A percentile compares a stretch with the other conserved stretches of the same genome.
phyloP scores from a whole-genome alignment of 2,797 vertebrate genomes.

The Macrochelys suwanniensis region DNA sequence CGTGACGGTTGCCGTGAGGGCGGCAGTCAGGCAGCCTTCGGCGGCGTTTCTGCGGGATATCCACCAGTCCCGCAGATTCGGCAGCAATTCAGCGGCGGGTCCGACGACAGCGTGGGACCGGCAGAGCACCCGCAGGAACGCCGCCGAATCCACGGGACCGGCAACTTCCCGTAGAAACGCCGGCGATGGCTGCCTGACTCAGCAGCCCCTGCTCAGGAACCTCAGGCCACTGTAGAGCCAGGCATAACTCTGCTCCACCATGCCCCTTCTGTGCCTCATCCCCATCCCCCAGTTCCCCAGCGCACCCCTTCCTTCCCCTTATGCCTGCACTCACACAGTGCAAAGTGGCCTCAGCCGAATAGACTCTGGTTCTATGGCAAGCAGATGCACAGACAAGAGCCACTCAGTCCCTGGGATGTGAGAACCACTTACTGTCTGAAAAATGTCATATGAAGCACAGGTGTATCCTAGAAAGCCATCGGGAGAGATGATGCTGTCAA shows the following conservation, averaged over 20 bases:
- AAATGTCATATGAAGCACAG: constrained; percentile 80
- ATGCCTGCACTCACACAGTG: rapidly evolving
- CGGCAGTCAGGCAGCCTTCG: too few relatives aligned
- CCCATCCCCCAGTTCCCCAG: rapidly evolving
- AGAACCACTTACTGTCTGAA: constrained; percentile 83
- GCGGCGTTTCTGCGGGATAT: too few relatives aligned
- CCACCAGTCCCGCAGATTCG: too few relatives aligned
- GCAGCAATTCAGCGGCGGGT: too few relatives aligned
- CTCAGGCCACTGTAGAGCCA: not conserved
- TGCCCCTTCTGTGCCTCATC: not conserved
- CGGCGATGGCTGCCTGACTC: too few relatives aligned
- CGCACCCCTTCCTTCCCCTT: not conserved
- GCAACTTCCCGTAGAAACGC: too few relatives aligned
- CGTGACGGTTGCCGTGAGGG: too few relatives aligned
- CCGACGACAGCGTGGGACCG: too few relatives aligned
- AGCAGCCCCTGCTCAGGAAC: not conserved
- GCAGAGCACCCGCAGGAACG: too few relatives aligned
- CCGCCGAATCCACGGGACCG: too few relatives aligned
- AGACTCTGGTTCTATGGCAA: not conserved
- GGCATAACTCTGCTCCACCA: not conserved
- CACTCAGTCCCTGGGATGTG: rapidly evolving
- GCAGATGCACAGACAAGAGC: not conserved
- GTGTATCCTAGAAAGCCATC: constrained; percentile 88
- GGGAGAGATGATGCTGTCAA: constrained; percentile 83
- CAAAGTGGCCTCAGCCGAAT: not conserved